Evolutionary conservation across 2,888 invertebrate genomes (phyloP).

Genomic region (Iphiclides podalirius): DNA sequence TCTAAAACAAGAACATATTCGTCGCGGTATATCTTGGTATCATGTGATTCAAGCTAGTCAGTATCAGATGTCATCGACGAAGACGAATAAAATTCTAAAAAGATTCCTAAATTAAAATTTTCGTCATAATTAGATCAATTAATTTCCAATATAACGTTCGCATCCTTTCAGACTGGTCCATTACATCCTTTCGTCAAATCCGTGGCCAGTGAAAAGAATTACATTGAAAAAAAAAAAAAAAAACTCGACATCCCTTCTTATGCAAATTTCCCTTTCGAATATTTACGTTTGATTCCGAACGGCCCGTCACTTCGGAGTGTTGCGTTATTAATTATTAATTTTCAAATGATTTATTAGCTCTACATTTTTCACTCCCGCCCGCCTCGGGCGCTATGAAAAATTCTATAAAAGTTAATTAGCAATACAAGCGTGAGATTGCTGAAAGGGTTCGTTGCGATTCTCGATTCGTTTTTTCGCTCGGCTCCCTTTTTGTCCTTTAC

Average conservation of each 20-base stretch:
- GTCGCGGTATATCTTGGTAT: no score
- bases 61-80: no score
- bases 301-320: conserved; percentile 52
- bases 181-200: no score
- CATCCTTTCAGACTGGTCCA: no score
- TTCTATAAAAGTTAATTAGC: conserved; percentile 63
- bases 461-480: not conserved
- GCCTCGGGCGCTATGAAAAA: conserved; percentile 53
- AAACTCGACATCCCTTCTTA: conserved; percentile 58
- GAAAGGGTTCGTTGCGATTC: conserved; percentile 52
- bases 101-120: no score
- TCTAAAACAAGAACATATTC: no score
- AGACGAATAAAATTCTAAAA: no score
- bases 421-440: conserved; percentile 54
- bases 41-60: no score
- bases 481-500: no score
- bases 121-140: no score
- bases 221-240: conserved; percentile 41
- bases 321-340: conserved; percentile 75
- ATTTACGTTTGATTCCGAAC: conserved; percentile 67
- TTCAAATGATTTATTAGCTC: conserved; percentile 70
- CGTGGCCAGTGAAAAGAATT: conserved; percentile 36
- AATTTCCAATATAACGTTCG: no score
- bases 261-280: conserved; percentile 62
- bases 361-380: conserved; percentile 33